Evolutionary conservation across 2,797 vertebrate genomes (phyloP).

Genomic region (Cyclopterus lumpus): DNA sequence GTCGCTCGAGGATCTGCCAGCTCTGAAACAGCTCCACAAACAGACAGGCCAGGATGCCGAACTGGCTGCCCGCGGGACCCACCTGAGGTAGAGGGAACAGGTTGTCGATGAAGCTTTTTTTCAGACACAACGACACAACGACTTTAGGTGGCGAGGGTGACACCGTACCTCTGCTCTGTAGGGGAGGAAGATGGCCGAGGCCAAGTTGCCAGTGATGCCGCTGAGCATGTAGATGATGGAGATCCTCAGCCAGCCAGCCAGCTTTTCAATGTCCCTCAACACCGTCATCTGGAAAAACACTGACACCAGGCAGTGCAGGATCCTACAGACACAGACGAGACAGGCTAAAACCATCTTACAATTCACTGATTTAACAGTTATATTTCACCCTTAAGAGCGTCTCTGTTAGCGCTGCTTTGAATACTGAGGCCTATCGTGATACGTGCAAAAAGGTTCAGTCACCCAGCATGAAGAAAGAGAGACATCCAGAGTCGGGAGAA

Average conservation of each 20-base stretch:
- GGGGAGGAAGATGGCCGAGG: constrained; percentile 97
- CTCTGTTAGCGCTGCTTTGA: neutral
- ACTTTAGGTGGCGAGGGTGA: neutral
- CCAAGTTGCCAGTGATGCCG: constrained; percentile 95
- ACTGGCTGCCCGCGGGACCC: constrained; percentile 97
- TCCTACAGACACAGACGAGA: constrained; percentile 77
- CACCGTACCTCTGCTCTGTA: constrained; percentile 91
- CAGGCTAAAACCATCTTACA: neutral
- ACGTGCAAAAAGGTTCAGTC: constrained; percentile 41
- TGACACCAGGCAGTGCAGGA: constrained; percentile 98
- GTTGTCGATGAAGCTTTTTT: neutral
- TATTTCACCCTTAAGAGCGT: neutral
- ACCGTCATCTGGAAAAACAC: constrained; percentile 98
- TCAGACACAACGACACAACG: neutral
- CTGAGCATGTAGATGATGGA: constrained; percentile 98
- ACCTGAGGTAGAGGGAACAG: constrained; percentile 81
- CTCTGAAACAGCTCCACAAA: constrained; percentile 99
- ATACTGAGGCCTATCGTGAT: neutral
- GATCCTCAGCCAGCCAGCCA: constrained; percentile 97
- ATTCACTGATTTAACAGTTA: neutral
- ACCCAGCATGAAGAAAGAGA: constrained; percentile 97
- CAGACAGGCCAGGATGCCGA: constrained; percentile 97
- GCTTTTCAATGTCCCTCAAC: constrained; percentile 95
- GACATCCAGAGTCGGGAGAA: constrained; percentile 98
- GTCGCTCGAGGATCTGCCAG: constrained; percentile 97